phyloP scores from a whole-genome alignment of 2,113 vertebrate species.

The Typhlomys cinereus region DNA sequence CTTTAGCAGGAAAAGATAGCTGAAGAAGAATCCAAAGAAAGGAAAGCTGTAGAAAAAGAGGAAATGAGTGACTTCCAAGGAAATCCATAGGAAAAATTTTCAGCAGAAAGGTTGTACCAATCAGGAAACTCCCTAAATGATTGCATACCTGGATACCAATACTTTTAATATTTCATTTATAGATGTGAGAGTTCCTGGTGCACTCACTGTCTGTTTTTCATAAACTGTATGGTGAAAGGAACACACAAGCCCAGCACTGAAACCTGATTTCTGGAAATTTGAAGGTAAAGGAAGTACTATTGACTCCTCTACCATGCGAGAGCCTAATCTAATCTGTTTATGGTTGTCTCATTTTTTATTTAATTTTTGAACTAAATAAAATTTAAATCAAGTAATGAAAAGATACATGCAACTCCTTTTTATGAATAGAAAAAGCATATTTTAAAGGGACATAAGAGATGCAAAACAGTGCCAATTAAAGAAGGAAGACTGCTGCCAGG shows the following conservation, averaged over 20 bases:
- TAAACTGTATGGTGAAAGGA: background rate
- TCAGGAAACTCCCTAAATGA: background rate
- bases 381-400: too few relatives aligned
- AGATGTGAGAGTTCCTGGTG: background rate
- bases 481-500: background rate
- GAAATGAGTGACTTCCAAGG: background rate
- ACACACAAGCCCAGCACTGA: background rate
- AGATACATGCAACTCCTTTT: background rate
- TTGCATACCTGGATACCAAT: background rate
- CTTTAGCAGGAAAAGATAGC: background rate
- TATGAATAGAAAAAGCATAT: conserved; percentile 15
- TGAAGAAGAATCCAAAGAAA: background rate
- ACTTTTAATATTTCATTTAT: background rate
- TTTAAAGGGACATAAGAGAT: conserved; percentile 43
- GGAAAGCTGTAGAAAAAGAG: background rate
- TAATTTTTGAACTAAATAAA: background rate
- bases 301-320: background rate
- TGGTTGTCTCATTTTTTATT: background rate
- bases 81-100: background rate
- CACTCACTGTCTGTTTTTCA: background rate
- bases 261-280: background rate
- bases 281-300: background rate
- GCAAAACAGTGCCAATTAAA: background rate
- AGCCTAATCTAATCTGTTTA: background rate
- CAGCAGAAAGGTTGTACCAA: background rate